Base-by-base conservation (phyloP, 2,888 invertebrate genomes). In the Melolontha melolontha region DNA sequence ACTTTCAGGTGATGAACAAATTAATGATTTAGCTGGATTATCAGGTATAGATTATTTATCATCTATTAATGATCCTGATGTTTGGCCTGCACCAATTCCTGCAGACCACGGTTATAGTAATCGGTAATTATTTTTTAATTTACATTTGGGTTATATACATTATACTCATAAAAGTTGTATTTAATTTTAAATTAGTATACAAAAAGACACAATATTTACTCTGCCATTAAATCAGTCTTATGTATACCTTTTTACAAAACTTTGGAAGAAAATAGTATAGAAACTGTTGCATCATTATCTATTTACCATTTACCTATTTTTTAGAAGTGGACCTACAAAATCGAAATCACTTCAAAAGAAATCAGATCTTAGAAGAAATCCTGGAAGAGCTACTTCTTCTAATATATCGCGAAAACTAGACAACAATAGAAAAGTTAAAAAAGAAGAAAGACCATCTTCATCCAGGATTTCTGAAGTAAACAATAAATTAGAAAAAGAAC, bases 31-130 rank as follows among this genome's bases (percentile, higher is more conserved):
- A 1, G 92, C 73, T 16, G 79, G 93, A 79, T 89, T 93, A 47
- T 94, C 94, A 92, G 90, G 86, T 7, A 85, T 86, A 52, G 86
- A 86, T 69, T 82, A 88, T 71, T 71, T 88, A 77, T 89, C 90
- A 81, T 86, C 89, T 68, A 77, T 87, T 75, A 86, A 90, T 72
- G 94, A 94, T 84, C 93, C 93, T 42, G 92, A 92, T 81, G 92
- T 95, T 1, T 97, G 97, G 96, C 94, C 95, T 5, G 90, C 94
- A 27, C 92, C 94, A 70, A 91, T 91, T 66, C 91, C 90, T 66
- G 90, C 89, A 2, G 91, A 92, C 80, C 93, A 92, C 85, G 92
- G 89, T 66, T 78, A 68, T 54, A 59, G 57, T 44, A 52, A 41
- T 64, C 64, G 72, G 72, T 73, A 69, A 27, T 51, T 65, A 34